A percentile compares a stretch with the other conserved stretches of the same genome.
phyloP scores from a whole-genome alignment of 2,888 invertebrate species.

The Synergus gifuensis region DNA sequence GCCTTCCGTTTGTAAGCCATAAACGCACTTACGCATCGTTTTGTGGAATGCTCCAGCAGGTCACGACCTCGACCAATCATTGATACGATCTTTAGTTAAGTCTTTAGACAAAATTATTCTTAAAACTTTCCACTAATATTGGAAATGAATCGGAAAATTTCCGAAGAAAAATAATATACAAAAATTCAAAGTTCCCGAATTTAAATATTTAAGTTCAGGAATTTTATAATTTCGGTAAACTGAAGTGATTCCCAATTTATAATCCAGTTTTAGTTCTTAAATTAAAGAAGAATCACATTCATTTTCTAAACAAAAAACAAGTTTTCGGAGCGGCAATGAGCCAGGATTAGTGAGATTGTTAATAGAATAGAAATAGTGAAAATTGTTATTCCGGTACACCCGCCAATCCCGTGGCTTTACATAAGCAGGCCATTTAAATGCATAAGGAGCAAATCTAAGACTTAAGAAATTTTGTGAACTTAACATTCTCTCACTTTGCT shows the following conservation, averaged over 20 bases:
- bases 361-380: slow-evolving; percentile 37
- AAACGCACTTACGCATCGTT: slow-evolving; percentile 27
- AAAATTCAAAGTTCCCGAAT: no score
- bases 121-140: not conserved
- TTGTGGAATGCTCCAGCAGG: not conserved
- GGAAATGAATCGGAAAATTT: not conserved
- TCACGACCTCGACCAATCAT: not conserved
- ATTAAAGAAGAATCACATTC: not conserved
- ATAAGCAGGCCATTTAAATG: slow-evolving; percentile 33
- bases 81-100: not conserved
- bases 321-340: not conserved
- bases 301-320: not conserved
- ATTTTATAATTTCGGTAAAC: not conserved
- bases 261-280: not conserved
- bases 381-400: slow-evolving; percentile 25
- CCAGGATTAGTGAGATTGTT: slow-evolving; percentile 25
- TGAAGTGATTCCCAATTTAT: not conserved
- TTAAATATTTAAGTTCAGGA: no score
- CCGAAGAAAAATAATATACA: no score
- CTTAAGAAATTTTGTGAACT: slow-evolving; percentile 33
- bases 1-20: slow-evolving; percentile 41
- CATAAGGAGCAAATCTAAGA: slow-evolving; percentile 29
- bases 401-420: slow-evolving; percentile 26
- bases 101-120: not conserved
- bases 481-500: slow-evolving; percentile 21